A percentile compares a stretch with the other conserved stretches of the same genome.
Evolutionary conservation across 2,888 invertebrate species (phyloP).

Genomic region (Branchipolynoe longqiensis): DNA sequence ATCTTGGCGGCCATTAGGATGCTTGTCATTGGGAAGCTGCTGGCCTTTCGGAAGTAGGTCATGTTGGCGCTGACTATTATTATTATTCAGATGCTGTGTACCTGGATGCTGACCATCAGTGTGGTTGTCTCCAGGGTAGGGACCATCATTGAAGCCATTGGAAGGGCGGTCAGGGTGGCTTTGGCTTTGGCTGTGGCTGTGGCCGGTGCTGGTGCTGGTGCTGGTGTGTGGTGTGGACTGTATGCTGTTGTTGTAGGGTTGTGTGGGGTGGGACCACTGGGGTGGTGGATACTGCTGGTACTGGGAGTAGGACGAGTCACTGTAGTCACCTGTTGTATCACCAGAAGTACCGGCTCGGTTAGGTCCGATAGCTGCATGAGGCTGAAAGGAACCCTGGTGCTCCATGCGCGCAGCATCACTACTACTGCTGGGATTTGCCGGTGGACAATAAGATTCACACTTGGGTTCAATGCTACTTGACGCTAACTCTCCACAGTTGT

Average conservation of each 20-base stretch:
- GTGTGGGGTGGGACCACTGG: neutral
- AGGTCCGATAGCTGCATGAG: too few relatives aligned
- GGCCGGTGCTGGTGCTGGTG: neutral
- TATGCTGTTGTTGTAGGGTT: conserved; percentile 21
- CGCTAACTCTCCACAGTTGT: neutral
- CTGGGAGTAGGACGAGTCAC: conserved; percentile 2
- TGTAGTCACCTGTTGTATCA: neutral
- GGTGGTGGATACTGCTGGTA: neutral
- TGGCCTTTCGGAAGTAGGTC: too few relatives aligned
- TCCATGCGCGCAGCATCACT: too few relatives aligned
- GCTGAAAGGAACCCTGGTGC: too few relatives aligned
- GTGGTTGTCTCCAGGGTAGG: neutral
- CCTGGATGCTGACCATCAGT: neutral
- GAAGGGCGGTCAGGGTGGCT: neutral
- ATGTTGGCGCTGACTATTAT: too few relatives aligned
- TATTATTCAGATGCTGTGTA: too few relatives aligned
- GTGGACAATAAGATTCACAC: conserved; percentile 8
- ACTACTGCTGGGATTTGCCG: neutral
- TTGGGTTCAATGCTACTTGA: conserved; percentile 17
- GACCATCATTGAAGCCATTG: neutral
- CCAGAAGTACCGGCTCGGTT: conserved; percentile 1
- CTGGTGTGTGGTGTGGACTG: neutral
- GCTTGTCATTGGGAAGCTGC: too few relatives aligned
- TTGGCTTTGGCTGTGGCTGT: conserved; percentile 13
- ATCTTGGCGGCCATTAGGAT: neutral